These are phyloP conservation scores for Acronicta psi DNA, from an alignment of 2,888 invertebrate genomes.

Conservation along the genomic window DNA sequence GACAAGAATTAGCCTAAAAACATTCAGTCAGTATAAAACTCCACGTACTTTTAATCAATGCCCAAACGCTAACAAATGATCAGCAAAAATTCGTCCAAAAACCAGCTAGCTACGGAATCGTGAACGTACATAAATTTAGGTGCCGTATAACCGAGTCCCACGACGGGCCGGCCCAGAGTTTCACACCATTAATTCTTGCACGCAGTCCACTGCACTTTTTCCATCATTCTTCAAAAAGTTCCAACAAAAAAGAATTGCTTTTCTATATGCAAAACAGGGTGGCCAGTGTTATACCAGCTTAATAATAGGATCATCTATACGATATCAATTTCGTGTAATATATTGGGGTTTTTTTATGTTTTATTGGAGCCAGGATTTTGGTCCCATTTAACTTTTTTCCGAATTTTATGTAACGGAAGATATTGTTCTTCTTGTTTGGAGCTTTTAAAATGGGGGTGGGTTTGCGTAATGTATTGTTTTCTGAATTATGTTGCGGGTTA, in stretches of 20 bases:
- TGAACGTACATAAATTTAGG: slow-evolving; percentile 80
- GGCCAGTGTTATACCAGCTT: slow-evolving; percentile 70
- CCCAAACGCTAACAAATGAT: slow-evolving; percentile 40
- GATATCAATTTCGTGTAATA: slow-evolving; percentile 79
- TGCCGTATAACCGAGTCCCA: slow-evolving; percentile 62
- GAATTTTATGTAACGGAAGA: slow-evolving; percentile 86
- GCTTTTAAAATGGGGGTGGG: slow-evolving; percentile 56
- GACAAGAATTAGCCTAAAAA: not conserved
- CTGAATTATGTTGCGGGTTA: slow-evolving; percentile 50
- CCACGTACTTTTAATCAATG: slow-evolving; percentile 50
- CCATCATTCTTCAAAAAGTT: slow-evolving; percentile 59
- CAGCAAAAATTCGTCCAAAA: slow-evolving; percentile 49
- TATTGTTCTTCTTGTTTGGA: slow-evolving; percentile 74
- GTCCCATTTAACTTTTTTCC: slow-evolving; percentile 83
- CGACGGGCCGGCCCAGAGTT: slow-evolving; percentile 68
- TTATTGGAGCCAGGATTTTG: slow-evolving; percentile 82
- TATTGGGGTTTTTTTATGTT: slow-evolving; percentile 84
- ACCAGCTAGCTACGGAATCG: slow-evolving; percentile 58
- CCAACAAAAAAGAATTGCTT: slow-evolving; percentile 68
- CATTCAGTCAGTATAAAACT: not conserved
- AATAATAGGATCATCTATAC: slow-evolving; percentile 83
- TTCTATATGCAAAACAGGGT: slow-evolving; percentile 81
- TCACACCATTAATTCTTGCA: slow-evolving; percentile 86
- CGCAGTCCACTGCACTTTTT: slow-evolving; percentile 83
- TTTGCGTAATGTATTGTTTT: slow-evolving; percentile 57